phyloP scores from a whole-genome alignment of 2,888 invertebrate genomes.

The Ochropleura plecta region DNA sequence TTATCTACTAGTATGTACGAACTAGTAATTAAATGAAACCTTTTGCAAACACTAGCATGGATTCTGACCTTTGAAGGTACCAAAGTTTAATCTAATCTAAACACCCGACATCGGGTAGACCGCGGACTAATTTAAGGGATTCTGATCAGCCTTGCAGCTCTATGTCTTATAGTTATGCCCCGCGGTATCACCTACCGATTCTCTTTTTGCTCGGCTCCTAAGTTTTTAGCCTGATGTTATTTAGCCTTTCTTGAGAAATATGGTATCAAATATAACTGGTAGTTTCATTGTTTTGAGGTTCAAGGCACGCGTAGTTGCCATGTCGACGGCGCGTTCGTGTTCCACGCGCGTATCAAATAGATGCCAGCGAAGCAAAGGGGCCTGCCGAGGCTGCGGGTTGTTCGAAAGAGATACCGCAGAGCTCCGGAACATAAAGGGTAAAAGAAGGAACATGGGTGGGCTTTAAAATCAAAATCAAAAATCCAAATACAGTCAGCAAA shows the following conservation, averaged over 20 bases:
- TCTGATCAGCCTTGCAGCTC: neutral
- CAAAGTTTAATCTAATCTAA: conserved; percentile 20
- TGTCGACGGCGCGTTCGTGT: too few relatives aligned
- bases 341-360: too few relatives aligned
- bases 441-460: too few relatives aligned
- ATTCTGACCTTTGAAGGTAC: conserved; percentile 17
- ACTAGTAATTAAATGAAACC: conserved; percentile 26
- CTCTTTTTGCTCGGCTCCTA: neutral
- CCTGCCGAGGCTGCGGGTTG: too few relatives aligned
- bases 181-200: neutral
- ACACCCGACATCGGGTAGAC: neutral
- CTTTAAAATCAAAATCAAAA: too few relatives aligned
- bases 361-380: too few relatives aligned
- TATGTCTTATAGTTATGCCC: neutral
- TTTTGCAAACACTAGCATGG: conserved; percentile 2
- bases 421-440: too few relatives aligned
- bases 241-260: neutral
- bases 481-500: too few relatives aligned
- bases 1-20: neutral
- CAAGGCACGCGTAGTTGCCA: too few relatives aligned
- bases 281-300: too few relatives aligned
- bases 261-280: too few relatives aligned
- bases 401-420: too few relatives aligned
- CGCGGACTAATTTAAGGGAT: neutral
- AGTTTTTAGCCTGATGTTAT: neutral